A percentile compares a stretch with the other conserved stretches of the same genome.
Conservation (phyloP, 2,113 vertebrate species). For the Sisor rabdophorus region DNA sequence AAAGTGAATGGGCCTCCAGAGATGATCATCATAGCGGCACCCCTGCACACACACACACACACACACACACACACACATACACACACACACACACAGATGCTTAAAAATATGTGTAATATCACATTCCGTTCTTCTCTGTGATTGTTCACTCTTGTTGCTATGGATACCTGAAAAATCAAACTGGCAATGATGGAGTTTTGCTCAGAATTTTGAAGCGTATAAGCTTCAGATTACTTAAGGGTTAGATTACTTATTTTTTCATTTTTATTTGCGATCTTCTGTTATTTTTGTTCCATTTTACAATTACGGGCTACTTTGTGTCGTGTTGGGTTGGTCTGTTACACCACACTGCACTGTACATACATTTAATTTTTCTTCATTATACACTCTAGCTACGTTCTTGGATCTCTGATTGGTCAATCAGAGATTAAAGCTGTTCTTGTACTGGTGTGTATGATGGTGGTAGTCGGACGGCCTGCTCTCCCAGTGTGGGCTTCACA, state of each 20-base stretch:
- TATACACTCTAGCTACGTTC: too few relatives aligned
- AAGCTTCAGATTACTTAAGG: too few relatives aligned
- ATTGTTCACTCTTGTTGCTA: slow-evolving; percentile 18
- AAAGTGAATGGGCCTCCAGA: too few relatives aligned
- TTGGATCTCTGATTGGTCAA: too few relatives aligned
- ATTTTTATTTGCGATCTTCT: too few relatives aligned
- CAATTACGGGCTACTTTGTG: too few relatives aligned
- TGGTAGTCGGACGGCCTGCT: slow-evolving; percentile 50
- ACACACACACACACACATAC: not conserved
- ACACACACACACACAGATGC: slow-evolving; percentile 10
- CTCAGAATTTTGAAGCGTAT: not conserved
- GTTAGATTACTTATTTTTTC: too few relatives aligned
- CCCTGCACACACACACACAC: slow-evolving; percentile 9
- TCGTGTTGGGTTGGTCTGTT: too few relatives aligned
- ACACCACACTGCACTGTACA: too few relatives aligned
- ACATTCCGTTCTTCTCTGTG: not conserved
- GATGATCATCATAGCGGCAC: not conserved
- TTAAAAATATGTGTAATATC: not conserved
- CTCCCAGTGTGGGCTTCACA: slow-evolving; percentile 63
- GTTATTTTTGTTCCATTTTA: too few relatives aligned
- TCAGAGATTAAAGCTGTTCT: not conserved
- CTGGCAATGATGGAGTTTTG: not conserved
- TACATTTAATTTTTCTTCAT: too few relatives aligned
- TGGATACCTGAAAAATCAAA: slow-evolving; percentile 2
- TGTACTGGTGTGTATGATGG: not conserved